Evolutionary conservation across 1,140 invertebrate species (phyloP).

Genomic region (Aphidius ervi): DNA sequence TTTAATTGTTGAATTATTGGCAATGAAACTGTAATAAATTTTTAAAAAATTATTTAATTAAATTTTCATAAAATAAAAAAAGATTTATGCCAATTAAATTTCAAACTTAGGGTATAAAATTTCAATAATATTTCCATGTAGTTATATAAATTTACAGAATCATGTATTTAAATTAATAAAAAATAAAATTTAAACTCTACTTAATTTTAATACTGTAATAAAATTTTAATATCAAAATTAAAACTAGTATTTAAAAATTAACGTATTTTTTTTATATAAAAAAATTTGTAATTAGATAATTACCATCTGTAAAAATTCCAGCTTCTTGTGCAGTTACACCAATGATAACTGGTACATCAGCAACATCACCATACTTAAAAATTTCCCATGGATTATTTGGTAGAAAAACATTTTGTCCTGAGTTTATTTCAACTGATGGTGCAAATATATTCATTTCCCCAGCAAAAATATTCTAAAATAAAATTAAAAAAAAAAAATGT

Average conservation of each 20-base stretch:
- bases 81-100: background rate
- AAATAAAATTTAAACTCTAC: too few relatives aligned
- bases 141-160: too few relatives aligned
- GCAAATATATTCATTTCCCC: constrained; percentile 55
- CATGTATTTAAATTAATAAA: too few relatives aligned
- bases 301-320: constrained; percentile 32
- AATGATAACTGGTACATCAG: constrained; percentile 60
- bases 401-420: constrained; percentile 59
- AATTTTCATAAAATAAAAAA: background rate
- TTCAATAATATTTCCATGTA: too few relatives aligned
- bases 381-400: constrained; percentile 55
- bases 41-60: background rate
- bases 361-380: constrained; percentile 50
- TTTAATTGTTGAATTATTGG: constrained; percentile 13
- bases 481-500: constrained; percentile 1
- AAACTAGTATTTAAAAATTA: too few relatives aligned
- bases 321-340: constrained; percentile 62
- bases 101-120: too few relatives aligned
- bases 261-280: too few relatives aligned
- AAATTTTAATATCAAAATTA: too few relatives aligned
- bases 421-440: constrained; percentile 60
- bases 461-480: constrained; percentile 33
- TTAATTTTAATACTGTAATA: too few relatives aligned
- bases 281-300: constrained; percentile 9
- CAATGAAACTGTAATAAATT: constrained; percentile 29